Evolutionary conservation across 2,113 vertebrate species (phyloP).

Genomic region (Spermophilus dauricus): DNA sequence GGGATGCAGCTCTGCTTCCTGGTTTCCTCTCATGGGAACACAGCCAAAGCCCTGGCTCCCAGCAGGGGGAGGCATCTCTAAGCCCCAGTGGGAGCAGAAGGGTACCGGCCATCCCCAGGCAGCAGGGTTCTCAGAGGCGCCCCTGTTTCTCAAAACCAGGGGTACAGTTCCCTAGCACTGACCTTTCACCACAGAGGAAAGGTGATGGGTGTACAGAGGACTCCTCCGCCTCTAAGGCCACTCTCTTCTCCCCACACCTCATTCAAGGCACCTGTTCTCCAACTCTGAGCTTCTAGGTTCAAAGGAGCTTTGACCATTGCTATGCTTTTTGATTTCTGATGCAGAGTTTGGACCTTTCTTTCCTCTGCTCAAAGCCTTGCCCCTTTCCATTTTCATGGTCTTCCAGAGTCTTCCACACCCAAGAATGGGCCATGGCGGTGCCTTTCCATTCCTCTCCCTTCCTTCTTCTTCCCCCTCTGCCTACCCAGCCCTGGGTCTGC

Average conservation of each 20-base stretch:
- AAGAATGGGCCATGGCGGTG: fast-evolving
- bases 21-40: not conserved
- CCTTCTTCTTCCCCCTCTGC: not conserved
- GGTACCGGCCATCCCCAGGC: not conserved
- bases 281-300: not conserved
- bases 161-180: not conserved
- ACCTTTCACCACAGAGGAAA: not conserved
- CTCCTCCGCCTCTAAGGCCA: not conserved
- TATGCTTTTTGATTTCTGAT: not conserved
- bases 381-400: not conserved
- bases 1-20: not conserved
- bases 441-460: not conserved
- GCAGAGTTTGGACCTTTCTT: not conserved
- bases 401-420: not conserved
- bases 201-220: not conserved
- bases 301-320: not conserved
- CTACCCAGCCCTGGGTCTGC: not conserved
- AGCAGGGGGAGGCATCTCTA: not conserved
- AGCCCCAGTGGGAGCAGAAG: not conserved
- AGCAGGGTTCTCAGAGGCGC: not conserved
- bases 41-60: not conserved
- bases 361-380: not conserved
- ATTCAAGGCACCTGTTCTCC: not conserved
- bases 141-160: not conserved
- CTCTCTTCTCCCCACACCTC: not conserved